phyloP scores from a whole-genome alignment of 2,888 invertebrate species.

The Athalia circularis region DNA sequence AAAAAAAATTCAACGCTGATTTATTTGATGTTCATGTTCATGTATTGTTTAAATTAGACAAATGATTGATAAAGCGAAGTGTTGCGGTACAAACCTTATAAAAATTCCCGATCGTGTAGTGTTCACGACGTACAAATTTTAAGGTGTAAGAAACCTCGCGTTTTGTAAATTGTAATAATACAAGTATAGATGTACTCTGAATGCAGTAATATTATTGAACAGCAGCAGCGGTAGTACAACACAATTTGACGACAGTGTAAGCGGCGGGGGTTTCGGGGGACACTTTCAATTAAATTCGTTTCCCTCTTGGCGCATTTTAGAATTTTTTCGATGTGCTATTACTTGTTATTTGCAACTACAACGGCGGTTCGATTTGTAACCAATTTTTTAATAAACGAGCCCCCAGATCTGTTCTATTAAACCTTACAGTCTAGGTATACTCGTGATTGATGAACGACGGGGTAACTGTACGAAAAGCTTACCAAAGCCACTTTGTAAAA shows the following conservation, averaged over 20 bases:
- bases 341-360: neutral
- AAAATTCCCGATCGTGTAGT: constrained; percentile 8
- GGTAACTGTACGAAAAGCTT: constrained; percentile 32
- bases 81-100: constrained; percentile 13
- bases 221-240: too few species aligned
- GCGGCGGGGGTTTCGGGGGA: neutral
- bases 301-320: neutral
- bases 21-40: too few species aligned
- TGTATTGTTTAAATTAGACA: neutral
- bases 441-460: constrained; percentile 33
- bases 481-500: constrained; percentile 50
- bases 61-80: neutral
- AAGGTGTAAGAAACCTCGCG: too few species aligned
- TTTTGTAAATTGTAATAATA: too few species aligned
- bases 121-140: constrained; percentile 4
- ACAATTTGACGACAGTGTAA: too few species aligned
- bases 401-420: constrained; percentile 16
- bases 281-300: constrained; percentile 3
- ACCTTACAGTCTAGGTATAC: constrained; percentile 36
- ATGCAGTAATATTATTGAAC: neutral
- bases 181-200: neutral
- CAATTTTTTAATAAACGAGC: neutral
- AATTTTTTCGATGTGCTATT: constrained; percentile 1
- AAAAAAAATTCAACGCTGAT: neutral
- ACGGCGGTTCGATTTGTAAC: neutral